phyloP scores from a whole-genome alignment of 2,113 vertebrate genomes.

The Sphyrna mokarran region DNA sequence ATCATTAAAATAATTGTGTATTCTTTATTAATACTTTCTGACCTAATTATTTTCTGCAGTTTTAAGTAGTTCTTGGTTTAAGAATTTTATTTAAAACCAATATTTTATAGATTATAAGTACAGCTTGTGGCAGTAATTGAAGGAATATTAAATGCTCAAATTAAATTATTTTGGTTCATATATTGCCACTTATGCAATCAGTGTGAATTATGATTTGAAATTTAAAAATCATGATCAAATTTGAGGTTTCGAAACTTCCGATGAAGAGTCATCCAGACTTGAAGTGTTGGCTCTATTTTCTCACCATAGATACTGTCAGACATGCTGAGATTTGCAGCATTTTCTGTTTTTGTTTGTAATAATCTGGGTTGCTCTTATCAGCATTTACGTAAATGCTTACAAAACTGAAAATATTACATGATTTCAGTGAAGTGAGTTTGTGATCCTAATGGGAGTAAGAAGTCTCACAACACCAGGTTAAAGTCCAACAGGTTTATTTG shows the following conservation, averaged over 20 bases:
- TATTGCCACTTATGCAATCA: neutral
- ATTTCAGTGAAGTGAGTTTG: neutral
- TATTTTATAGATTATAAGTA: neutral
- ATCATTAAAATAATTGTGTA: neutral
- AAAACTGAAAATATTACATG: neutral
- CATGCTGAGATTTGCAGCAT: too few species aligned
- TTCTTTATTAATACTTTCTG: constrained; percentile 13
- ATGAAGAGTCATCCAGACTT: too few species aligned
- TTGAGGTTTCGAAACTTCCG: neutral
- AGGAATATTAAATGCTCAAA: neutral
- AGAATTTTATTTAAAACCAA: neutral
- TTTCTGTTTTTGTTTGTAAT: neutral
- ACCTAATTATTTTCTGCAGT: neutral
- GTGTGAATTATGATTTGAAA: neutral
- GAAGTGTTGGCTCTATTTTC: too few species aligned
- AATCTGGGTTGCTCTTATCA: too few species aligned
- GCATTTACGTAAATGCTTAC: neutral
- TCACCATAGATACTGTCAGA: too few species aligned
- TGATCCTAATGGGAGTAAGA: neutral
- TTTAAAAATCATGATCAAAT: neutral
- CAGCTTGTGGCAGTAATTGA: neutral
- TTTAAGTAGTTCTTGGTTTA: neutral
- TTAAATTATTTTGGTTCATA: neutral
- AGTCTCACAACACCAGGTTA: too few species aligned
- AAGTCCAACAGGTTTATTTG: too few species aligned